These are phyloP conservation scores for Chromoteleia sp. DNA, from an alignment of 2,888 invertebrate genomes.

Conservation along the genomic window DNA sequence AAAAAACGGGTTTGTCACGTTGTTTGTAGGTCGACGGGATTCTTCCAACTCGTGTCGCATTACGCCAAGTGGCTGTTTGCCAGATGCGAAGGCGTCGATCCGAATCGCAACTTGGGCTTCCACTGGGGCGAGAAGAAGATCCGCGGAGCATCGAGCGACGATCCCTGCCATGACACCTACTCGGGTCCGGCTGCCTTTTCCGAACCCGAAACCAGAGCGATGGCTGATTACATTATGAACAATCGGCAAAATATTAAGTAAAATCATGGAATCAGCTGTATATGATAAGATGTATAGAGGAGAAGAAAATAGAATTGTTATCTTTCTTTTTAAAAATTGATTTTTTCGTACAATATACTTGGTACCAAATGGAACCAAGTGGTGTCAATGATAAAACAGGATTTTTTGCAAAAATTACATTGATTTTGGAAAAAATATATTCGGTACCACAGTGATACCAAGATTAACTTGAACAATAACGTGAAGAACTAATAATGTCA, in stretches of 20 bases:
- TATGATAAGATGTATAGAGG: too few species aligned
- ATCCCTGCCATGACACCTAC: constrained; percentile 91
- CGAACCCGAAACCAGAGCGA: constrained; percentile 90
- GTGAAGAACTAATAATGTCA: too few species aligned
- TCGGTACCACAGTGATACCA: too few species aligned
- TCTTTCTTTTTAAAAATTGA: too few species aligned
- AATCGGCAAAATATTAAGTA: constrained; percentile 79
- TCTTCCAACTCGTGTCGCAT: constrained; percentile 79
- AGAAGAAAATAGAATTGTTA: too few species aligned
- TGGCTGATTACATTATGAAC: constrained; percentile 88
- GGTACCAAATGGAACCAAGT: too few species aligned
- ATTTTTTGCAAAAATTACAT: too few species aligned
- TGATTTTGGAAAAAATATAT: too few species aligned
- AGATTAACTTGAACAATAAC: too few species aligned
- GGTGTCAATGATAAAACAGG: too few species aligned
- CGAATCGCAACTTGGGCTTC: constrained; percentile 92
- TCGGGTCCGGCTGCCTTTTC: constrained; percentile 90
- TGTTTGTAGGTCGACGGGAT: constrained; percentile 71
- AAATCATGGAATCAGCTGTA: too few species aligned
- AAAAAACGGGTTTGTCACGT: constrained; percentile 1
- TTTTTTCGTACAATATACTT: too few species aligned
- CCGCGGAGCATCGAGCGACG: constrained; percentile 87
- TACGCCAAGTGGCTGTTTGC: constrained; percentile 86
- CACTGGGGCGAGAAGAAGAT: constrained; percentile 88
- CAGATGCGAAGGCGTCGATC: constrained; percentile 90